phyloP scores from a whole-genome alignment of 2,888 invertebrate species.

The Linyphia triangularis region DNA sequence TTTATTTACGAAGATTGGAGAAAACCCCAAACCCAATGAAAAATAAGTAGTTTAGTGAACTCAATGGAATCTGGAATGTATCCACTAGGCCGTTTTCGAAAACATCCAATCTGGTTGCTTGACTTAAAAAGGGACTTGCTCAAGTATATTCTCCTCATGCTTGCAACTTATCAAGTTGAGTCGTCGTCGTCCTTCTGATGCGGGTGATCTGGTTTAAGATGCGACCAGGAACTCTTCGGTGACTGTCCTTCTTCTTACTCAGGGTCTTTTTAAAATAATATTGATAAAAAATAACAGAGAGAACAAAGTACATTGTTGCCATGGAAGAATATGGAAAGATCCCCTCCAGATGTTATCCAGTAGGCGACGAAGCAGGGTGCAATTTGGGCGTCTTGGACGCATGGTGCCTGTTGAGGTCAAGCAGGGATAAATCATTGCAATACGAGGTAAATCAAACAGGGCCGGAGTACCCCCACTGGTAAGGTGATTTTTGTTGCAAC shows the following conservation, averaged over 20 bases:
- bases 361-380: constrained; percentile 45
- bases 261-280: constrained; percentile 75
- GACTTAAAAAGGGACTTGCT: constrained; percentile 68
- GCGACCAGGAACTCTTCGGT: constrained; percentile 65
- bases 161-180: constrained; percentile 38
- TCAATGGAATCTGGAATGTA: neutral
- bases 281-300: constrained; percentile 61
- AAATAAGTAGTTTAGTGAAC: constrained; percentile 13
- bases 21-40: neutral
- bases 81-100: constrained; percentile 6
- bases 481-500: constrained; percentile 73
- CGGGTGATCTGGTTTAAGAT: constrained; percentile 45
- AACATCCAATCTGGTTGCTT: constrained; percentile 40
- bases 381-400: constrained; percentile 40
- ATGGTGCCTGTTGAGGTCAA: constrained; percentile 54
- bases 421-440: constrained; percentile 58
- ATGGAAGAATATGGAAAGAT: constrained; percentile 39
- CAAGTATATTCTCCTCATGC: constrained; percentile 62
- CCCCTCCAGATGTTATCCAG: constrained; percentile 46
- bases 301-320: constrained; percentile 75
- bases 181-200: constrained; percentile 37
- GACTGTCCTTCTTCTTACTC: constrained; percentile 75
- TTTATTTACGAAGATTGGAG: constrained; percentile 50
- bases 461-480: constrained; percentile 70
- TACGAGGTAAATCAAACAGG: constrained; percentile 65